These are phyloP conservation scores for Diarsia rubi DNA, from an alignment of 2,888 invertebrate genomes.

Conservation along the genomic window DNA sequence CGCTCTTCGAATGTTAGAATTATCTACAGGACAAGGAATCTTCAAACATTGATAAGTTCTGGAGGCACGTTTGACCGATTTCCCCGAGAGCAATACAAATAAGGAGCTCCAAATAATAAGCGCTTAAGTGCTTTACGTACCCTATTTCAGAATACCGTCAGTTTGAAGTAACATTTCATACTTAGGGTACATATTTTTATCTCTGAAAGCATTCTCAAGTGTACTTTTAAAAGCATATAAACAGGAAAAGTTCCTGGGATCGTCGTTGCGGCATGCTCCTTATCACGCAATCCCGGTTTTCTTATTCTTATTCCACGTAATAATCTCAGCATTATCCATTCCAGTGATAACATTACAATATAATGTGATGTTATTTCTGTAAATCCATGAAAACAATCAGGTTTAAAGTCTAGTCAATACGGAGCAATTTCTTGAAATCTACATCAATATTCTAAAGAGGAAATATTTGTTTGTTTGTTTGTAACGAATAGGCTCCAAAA, in stretches of 20 bases:
- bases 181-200: slow-evolving; percentile 26
- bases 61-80: slow-evolving; percentile 45
- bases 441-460: too few relatives aligned
- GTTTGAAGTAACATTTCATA: slow-evolving; percentile 18
- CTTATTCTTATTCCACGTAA: background rate
- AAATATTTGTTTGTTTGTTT: too few relatives aligned
- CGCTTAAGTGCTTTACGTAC: slow-evolving; percentile 16
- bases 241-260: background rate
- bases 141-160: slow-evolving; percentile 16
- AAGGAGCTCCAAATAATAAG: slow-evolving; percentile 13
- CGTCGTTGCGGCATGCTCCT: background rate
- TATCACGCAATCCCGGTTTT: background rate
- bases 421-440: background rate
- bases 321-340: background rate
- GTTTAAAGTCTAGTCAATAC: background rate
- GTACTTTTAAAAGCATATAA: slow-evolving; percentile 36
- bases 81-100: slow-evolving; percentile 26
- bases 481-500: too few relatives aligned
- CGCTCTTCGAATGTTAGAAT: background rate
- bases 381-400: background rate
- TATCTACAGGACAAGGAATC: slow-evolving; percentile 1
- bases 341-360: background rate
- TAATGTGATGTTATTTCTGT: background rate
- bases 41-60: slow-evolving; percentile 6
- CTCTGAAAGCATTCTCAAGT: slow-evolving; percentile 20